phyloP scores from a whole-genome alignment of 2,797 vertebrate species.

The Rhinatrema bivittatum region DNA sequence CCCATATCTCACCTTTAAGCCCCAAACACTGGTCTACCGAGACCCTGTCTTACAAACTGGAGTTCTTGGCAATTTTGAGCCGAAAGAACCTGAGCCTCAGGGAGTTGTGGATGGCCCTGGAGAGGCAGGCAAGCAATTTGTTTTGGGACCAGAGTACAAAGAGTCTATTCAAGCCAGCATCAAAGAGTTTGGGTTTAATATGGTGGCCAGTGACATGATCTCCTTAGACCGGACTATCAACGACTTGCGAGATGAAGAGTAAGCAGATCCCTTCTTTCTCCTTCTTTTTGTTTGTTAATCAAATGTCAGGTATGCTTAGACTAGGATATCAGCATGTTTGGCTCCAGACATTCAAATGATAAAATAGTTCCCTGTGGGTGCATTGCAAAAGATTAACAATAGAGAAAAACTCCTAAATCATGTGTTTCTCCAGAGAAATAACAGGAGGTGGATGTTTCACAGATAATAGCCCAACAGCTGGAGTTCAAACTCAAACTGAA shows the following conservation, averaged over 20 bases:
- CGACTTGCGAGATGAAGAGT: slow-evolving; percentile 94
- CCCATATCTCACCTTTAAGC: slow-evolving; percentile 89
- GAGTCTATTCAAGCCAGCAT: slow-evolving; percentile 83
- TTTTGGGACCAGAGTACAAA: slow-evolving; percentile 88
- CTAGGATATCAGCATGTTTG: too few relatives aligned
- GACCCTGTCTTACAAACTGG: slow-evolving; percentile 75
- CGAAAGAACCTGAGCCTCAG: slow-evolving; percentile 78
- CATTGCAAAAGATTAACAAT: too few relatives aligned
- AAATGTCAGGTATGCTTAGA: too few relatives aligned
- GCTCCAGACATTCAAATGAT: too few relatives aligned
- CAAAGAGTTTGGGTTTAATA: slow-evolving; percentile 98
- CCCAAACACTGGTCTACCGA: slow-evolving; percentile 71
- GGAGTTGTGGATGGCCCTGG: slow-evolving; percentile 82
- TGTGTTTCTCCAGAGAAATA: too few relatives aligned
- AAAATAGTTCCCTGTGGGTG: too few relatives aligned
- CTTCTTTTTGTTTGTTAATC: slow-evolving; percentile 2
- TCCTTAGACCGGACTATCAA: slow-evolving; percentile 85
- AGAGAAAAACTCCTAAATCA: too few relatives aligned
- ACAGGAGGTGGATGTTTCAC: too few relatives aligned
- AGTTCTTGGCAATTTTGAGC: slow-evolving; percentile 84
- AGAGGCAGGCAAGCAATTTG: slow-evolving; percentile 80
- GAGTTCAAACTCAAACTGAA: too few relatives aligned
- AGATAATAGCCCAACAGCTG: too few relatives aligned
- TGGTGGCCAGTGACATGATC: slow-evolving; percentile 98
- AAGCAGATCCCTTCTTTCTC: slow-evolving; percentile 52